Evolutionary conservation across 2,113 vertebrate genomes (phyloP).

Genomic region (Xerus inauris): DNA sequence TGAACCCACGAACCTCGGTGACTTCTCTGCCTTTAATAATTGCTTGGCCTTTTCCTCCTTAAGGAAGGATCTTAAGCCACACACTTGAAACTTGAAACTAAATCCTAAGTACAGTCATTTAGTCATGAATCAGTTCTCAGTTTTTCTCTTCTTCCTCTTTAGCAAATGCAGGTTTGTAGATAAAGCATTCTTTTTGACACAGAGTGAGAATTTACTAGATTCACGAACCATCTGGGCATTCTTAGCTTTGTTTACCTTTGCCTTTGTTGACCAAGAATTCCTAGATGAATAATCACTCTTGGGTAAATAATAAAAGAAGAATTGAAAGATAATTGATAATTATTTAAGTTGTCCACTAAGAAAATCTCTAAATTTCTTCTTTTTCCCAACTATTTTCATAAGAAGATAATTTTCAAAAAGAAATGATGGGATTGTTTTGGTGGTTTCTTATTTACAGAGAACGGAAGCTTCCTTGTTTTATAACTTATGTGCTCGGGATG

Average conservation of each 20-base stretch:
- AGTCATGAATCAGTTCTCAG: neutral
- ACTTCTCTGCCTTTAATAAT: neutral
- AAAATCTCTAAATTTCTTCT: neutral
- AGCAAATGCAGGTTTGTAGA: neutral
- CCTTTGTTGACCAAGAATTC: neutral
- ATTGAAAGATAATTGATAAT: neutral
- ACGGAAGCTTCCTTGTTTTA: neutral
- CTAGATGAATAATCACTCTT: neutral
- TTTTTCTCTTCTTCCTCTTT: neutral
- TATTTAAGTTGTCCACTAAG: neutral
- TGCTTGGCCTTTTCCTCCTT: neutral
- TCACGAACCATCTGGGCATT: neutral
- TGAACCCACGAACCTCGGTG: rapidly evolving
- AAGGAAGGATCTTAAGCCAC: neutral
- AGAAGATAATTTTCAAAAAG: slow-evolving; percentile 33
- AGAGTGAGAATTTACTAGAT: neutral
- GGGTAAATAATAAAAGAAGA: neutral
- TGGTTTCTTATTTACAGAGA: neutral
- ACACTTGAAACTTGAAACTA: neutral
- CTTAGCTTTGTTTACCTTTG: neutral
- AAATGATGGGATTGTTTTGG: neutral
- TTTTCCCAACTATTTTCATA: neutral
- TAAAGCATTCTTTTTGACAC: neutral
- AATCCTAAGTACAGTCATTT: neutral
- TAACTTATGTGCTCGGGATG: neutral